Evolutionary conservation across 1,140 invertebrate genomes (phyloP).

Genomic region (Lepidotrigona ventralis): DNA sequence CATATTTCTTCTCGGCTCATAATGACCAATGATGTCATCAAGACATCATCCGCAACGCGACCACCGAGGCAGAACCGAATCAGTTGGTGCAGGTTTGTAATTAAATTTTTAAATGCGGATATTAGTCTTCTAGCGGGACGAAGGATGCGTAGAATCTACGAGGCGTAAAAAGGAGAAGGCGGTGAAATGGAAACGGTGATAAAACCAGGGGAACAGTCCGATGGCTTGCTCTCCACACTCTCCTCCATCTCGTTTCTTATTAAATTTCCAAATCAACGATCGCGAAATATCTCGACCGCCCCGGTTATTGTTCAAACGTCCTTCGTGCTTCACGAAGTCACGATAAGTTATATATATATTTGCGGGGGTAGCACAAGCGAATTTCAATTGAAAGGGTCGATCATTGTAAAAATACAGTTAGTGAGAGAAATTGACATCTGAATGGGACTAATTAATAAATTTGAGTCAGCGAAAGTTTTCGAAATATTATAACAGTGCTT

Average conservation of each 20-base stretch:
- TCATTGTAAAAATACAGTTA: too few relatives aligned
- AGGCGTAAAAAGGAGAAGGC: background rate
- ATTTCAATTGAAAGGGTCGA: background rate
- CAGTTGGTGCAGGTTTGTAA: slow-evolving; percentile 32
- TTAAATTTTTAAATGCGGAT: slow-evolving; percentile 51
- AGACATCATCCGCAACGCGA: background rate
- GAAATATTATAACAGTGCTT: too few relatives aligned
- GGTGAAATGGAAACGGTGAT: slow-evolving; percentile 39
- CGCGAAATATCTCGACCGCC: background rate
- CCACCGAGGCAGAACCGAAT: slow-evolving; percentile 14
- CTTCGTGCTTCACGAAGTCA: background rate
- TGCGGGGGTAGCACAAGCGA: background rate
- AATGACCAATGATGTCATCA: slow-evolving; percentile 1
- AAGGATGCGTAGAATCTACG: slow-evolving; percentile 10
- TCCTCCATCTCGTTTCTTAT: background rate
- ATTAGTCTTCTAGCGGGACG: slow-evolving; percentile 34
- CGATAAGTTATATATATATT: background rate
- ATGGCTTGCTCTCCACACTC: too few relatives aligned
- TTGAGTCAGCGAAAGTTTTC: too few relatives aligned
- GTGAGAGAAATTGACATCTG: too few relatives aligned
- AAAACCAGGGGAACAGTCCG: slow-evolving; percentile 6
- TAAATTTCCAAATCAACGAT: slow-evolving; percentile 36
- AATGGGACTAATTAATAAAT: too few relatives aligned
- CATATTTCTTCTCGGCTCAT: background rate
- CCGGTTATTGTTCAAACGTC: background rate